Evolutionary conservation across 2,888 invertebrate species (phyloP), one percentile per base, ranked within the genome.

Genomic region (Rhogogaster chlorosoma): DNA sequence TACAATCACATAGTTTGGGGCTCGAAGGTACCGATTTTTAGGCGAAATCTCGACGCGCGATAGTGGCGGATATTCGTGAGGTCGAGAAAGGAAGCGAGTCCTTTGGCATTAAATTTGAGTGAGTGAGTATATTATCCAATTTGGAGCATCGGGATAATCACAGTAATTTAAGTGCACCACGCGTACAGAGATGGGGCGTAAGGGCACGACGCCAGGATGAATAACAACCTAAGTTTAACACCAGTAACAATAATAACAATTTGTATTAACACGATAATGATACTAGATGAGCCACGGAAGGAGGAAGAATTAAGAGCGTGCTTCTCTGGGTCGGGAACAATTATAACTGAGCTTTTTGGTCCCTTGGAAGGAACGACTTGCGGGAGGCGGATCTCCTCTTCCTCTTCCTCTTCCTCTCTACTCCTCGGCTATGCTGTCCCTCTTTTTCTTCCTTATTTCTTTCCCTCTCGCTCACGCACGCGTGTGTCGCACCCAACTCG

Each of bases 301-400:
- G 45, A 67, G 53, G 45, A 38, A 42, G 38, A 84, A 85, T 84
- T 86, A 85, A 86, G 87, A 86, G 86, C 90, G 89, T 91, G 90
- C 90, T 90, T 89, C 92, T 92, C 91, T 90, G 90, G 91, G 90
- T 92, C 90, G 90, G 90, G 90, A 93, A 93, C 93, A 93, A 93
- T 93, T 93, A 93, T 93, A 93, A 93, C 93, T 93, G 93, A 93
- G 93, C 92, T 92, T 93, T 93, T 93, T 93, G 91, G 93, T 89
- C 87, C 89, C 87, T 85, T 87, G 45, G 32, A 38, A 61, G 57
- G 38, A 42, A 38, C 87, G 87, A 89, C 86, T 88, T 87, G 88
- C 88, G 90, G 93, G 91, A 92, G 93, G 93, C 93, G 93, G 92
- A 91, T 90, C 93, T 89, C 77, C 53, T 53, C 53, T 53, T 61